phyloP scores from a whole-genome alignment of 2,113 vertebrate genomes.

The Syngnathoides biaculeatus region DNA sequence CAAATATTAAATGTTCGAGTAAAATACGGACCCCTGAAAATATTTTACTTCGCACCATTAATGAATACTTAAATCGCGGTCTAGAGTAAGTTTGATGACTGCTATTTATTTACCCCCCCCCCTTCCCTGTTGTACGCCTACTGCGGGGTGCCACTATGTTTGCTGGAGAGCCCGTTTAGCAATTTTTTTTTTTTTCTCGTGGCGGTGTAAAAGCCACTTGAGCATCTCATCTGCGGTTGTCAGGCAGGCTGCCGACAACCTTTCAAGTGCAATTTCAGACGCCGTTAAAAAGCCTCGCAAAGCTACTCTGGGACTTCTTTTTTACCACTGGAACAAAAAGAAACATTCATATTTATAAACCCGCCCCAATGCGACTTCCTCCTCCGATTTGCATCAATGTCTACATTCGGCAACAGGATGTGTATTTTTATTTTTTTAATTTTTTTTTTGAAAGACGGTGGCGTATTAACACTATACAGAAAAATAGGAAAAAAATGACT shows the following conservation, averaged over 20 bases:
- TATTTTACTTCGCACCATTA: too few species aligned
- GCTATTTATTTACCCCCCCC: neutral
- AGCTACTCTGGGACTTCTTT: slow-evolving; percentile 28
- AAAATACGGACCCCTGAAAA: neutral
- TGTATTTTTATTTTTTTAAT: neutral
- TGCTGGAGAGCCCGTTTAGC: slow-evolving; percentile 31
- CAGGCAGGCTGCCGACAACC: slow-evolving; percentile 49
- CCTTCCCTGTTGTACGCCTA: neutral
- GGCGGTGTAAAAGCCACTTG: slow-evolving; percentile 48
- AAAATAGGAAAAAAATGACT: neutral
- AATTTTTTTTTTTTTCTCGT: slow-evolving; percentile 36
- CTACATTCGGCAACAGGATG: neutral
- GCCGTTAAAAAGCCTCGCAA: slow-evolving; percentile 41
- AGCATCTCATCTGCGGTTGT: slow-evolving; percentile 41
- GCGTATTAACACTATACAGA: neutral
- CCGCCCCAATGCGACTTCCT: neutral
- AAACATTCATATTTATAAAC: neutral
- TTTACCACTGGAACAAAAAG: slow-evolving; percentile 11
- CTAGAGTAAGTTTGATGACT: neutral
- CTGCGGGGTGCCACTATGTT: neutral
- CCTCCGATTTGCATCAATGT: neutral
- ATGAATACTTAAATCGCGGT: too few species aligned
- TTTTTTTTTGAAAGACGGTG: neutral
- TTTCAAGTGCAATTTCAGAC: slow-evolving; percentile 58
- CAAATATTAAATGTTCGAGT: neutral